phyloP scores from a whole-genome alignment of 2,113 vertebrate genomes.

The Corythaeola cristata region DNA sequence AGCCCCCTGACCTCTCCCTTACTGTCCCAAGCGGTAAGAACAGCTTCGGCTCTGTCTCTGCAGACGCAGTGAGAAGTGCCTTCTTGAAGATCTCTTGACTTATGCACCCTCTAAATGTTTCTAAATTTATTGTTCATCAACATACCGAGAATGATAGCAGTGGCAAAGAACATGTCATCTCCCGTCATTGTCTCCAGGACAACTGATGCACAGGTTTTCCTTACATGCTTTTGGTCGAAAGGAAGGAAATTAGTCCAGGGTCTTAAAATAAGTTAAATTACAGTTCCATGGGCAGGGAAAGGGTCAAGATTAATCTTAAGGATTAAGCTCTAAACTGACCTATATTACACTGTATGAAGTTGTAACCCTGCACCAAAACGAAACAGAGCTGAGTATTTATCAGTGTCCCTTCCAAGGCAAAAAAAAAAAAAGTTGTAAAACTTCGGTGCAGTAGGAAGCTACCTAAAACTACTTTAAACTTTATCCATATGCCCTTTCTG shows the following conservation, averaged over 20 bases:
- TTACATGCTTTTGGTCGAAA: neutral
- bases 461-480: neutral
- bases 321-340: neutral
- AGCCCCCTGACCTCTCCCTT: slow-evolving; percentile 21
- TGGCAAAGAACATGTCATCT: neutral
- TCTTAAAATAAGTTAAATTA: neutral
- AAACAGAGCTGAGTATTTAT: neutral
- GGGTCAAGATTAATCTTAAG: neutral
- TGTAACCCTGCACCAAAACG: neutral
- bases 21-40: neutral
- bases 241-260: neutral
- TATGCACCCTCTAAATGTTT: neutral
- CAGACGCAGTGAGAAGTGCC: neutral
- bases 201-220: neutral
- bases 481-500: neutral
- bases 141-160: fast-evolving
- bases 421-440: neutral
- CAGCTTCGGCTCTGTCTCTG: neutral
- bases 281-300: neutral
- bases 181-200: neutral
- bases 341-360: neutral
- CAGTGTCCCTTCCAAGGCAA: neutral
- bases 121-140: neutral
- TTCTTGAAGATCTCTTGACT: neutral
- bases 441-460: neutral